Conservation (phyloP, 1,140 invertebrate species). For the Panagrolaimus sp. region DNA sequence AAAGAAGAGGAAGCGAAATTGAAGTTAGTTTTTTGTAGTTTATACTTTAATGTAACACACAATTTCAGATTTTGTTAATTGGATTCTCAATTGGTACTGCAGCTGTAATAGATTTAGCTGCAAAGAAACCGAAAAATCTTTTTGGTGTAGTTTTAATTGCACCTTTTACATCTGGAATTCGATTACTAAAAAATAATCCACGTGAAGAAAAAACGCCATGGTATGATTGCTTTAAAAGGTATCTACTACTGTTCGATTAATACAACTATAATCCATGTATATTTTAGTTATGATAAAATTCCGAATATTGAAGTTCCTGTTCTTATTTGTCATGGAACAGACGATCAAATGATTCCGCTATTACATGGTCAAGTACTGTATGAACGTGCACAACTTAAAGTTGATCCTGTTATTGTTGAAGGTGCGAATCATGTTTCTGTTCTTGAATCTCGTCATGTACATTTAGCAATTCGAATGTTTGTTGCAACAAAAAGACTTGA, state of each 20-base stretch:
- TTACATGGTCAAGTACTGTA: conserved; percentile 1
- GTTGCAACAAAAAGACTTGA: no score
- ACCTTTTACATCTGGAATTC: conserved; percentile 24
- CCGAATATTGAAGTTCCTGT: not conserved
- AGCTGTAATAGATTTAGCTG: conserved; percentile 19
- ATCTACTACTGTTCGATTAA: not conserved
- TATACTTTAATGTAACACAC: no score
- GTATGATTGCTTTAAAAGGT: not conserved
- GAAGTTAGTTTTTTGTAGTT: conserved; percentile 9
- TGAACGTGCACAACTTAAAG: not conserved
- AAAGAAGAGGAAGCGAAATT: not conserved
- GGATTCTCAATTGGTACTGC: conserved; percentile 19
- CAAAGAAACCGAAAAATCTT: conserved; percentile 15
- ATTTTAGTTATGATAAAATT: not conserved
- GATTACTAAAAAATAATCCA: conserved; percentile 15
- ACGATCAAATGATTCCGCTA: not conserved
- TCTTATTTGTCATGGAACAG: not conserved
- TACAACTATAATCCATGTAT: no score
- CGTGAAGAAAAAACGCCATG: not conserved
- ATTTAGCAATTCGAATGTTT: no score
- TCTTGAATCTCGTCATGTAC: not conserved
- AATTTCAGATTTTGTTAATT: not conserved
- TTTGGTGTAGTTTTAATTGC: conserved; percentile 25
- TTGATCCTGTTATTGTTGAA: conserved; percentile 8
- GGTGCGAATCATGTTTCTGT: not conserved